Base-by-base conservation (phyloP, 2,797 vertebrate species). In the Todus mexicanus region DNA sequence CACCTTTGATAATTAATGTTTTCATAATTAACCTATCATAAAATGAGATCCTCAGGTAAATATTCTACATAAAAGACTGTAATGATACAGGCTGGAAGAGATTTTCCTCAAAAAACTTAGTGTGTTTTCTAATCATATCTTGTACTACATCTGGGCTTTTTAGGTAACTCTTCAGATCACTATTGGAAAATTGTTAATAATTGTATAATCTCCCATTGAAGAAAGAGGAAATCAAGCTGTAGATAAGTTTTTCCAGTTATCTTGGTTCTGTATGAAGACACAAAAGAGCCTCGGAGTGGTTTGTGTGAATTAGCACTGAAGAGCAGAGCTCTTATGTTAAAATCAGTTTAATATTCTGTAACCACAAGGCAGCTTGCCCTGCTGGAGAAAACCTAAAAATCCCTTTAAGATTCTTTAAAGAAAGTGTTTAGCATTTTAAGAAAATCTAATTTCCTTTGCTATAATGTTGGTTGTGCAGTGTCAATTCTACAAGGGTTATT, bases 271-370 rank as follows among this genome's bases (percentile, higher is more conserved):
- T 12, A 5, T 22, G 7, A 29, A 57, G n/a, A 42, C 4, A 7
- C 4, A 1, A 0, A 19, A 40, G 69, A 31, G 29, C 25, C 66
- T 50, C 5, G 2, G 21, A 29, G 45, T 9, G 50, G 29, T 16
- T 65, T 61, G 8, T 69, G 42, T 11, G 70, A 88, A 63, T 56
- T 31, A 29, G 31, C 16, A 11, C 26, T 19, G 51, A n/a, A 16
- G 37, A 79, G 75, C 65, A 56, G 69, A 93, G 40, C 43, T 71
- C 45, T 51, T 8, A 1, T 8, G 10, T 3, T 50, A 70, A 23
- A 74, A 78, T 25, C 48, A 21, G 70, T 56, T 61, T 60, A 68
- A 25, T 29, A 18, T 73, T 73, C 53, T 12, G 31, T n/a, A 37
- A 23, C 17, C 16, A 8, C 21, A 10, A 25, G 37, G 27, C 47